These are phyloP conservation scores for Latrodectus geometricus DNA, from an alignment of 1,140 invertebrate species.

Conservation along the genomic window DNA sequence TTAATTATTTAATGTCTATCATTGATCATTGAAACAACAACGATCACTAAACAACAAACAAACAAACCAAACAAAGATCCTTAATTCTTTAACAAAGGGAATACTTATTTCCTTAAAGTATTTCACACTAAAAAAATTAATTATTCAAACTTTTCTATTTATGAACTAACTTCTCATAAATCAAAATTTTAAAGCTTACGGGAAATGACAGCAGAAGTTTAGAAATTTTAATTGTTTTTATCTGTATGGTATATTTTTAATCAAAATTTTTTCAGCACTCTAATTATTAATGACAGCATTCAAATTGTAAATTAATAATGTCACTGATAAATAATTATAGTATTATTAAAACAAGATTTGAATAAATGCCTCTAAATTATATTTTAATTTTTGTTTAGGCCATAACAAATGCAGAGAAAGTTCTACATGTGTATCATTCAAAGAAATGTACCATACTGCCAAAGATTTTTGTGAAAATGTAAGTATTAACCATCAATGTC, in stretches of 20 bases:
- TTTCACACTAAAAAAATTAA: too few species aligned
- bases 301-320: background rate
- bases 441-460: constrained; percentile 68
- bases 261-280: background rate
- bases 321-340: background rate
- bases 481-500: background rate
- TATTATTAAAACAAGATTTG: background rate
- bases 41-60: too few species aligned
- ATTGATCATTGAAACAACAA: too few species aligned
- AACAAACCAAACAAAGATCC: too few species aligned
- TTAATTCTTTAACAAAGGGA: too few species aligned
- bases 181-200: background rate
- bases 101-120: too few species aligned
- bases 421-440: constrained; percentile 69
- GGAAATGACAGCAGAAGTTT: background rate
- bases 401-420: constrained; percentile 69
- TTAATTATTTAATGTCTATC: too few species aligned
- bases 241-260: background rate
- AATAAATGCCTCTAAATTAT: background rate
- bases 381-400: constrained; percentile 51
- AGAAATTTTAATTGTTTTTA: background rate
- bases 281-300: background rate
- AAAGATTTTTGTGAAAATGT: constrained; percentile 72
- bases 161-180: too few species aligned
- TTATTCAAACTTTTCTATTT: too few species aligned